A percentile compares a stretch with the other conserved stretches of the same genome.
These are phyloP conservation scores for Watsonalla binaria DNA, from an alignment of 2,888 invertebrate genomes.

Conservation along the genomic window DNA sequence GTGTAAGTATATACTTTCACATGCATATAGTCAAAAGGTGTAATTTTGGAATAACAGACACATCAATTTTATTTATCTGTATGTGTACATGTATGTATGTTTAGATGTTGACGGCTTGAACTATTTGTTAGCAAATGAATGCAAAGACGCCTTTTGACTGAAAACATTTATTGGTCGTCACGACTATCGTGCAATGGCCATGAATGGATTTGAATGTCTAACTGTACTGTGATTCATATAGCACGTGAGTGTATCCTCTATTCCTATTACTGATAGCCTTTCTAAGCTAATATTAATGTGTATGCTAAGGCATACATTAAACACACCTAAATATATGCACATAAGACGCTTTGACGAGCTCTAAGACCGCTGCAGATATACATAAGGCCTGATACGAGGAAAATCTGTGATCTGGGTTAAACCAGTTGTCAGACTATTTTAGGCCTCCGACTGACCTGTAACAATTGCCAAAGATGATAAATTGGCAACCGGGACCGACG, in stretches of 20 bases:
- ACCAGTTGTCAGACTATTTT: too few relatives aligned
- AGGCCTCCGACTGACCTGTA: too few relatives aligned
- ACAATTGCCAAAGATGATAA: too few relatives aligned
- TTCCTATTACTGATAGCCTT: not conserved
- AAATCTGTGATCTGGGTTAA: too few relatives aligned
- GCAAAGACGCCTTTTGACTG: conserved; percentile 16
- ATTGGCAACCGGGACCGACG: too few relatives aligned
- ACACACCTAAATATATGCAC: not conserved
- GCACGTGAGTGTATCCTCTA: conserved; percentile 3
- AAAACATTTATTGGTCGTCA: conserved; percentile 52
- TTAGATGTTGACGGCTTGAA: not conserved
- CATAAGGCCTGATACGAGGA: too few relatives aligned
- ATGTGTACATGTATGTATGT: too few relatives aligned
- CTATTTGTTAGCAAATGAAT: not conserved
- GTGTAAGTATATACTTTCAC: too few relatives aligned
- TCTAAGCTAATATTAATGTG: not conserved
- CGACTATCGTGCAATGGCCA: conserved; percentile 50
- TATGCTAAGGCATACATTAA: not conserved
- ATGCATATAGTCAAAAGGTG: too few relatives aligned
- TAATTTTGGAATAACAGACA: too few relatives aligned
- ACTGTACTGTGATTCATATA: conserved; percentile 5
- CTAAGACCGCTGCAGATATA: too few relatives aligned
- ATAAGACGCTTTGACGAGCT: not conserved
- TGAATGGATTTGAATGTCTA: conserved; percentile 8
- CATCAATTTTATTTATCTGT: too few relatives aligned